A percentile compares a stretch with the other conserved stretches of the same genome.
These are phyloP conservation scores for Tribolium madens DNA, from an alignment of 1,140 invertebrate species.

Conservation along the genomic window DNA sequence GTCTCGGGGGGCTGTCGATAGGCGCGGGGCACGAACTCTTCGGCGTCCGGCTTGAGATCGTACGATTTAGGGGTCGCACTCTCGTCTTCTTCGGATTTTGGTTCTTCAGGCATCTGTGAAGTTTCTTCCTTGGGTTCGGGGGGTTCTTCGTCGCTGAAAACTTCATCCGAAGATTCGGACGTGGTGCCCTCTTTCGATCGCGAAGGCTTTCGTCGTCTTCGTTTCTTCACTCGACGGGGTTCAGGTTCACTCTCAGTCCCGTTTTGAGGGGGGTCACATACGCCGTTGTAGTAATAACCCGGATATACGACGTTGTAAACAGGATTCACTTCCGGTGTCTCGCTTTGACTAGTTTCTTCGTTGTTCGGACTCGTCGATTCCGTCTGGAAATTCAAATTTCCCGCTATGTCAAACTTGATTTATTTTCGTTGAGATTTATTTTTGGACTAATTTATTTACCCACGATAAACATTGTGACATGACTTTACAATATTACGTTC, in stretches of 20 bases:
- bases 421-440: no score
- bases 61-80: slow-evolving; percentile 39
- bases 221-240: slow-evolving; percentile 58
- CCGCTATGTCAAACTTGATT: neutral
- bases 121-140: slow-evolving; percentile 9
- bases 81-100: slow-evolving; percentile 1
- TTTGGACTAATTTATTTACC: slow-evolving; percentile 13
- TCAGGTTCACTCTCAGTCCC: slow-evolving; percentile 25
- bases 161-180: slow-evolving; percentile 55
- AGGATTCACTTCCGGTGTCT: slow-evolving; percentile 52
- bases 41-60: slow-evolving; percentile 62
- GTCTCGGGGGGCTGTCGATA: slow-evolving; percentile 48
- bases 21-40: slow-evolving; percentile 63
- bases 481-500: slow-evolving; percentile 4
- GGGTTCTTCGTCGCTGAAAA: slow-evolving; percentile 49
- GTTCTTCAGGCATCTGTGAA: slow-evolving; percentile 2
- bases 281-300: slow-evolving; percentile 57
- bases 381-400: slow-evolving; percentile 55
- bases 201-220: slow-evolving; percentile 58
- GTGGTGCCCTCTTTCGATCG: slow-evolving; percentile 51
- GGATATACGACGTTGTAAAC: slow-evolving; percentile 61
- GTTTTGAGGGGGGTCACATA: slow-evolving; percentile 42
- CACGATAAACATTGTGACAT: neutral
- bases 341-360: slow-evolving; percentile 62
- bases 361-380: slow-evolving; percentile 64